A percentile compares a stretch with the other conserved stretches of the same genome.
Evolutionary conservation across 1,140 invertebrate genomes (phyloP).

Genomic region (Euglossa dilemma): DNA sequence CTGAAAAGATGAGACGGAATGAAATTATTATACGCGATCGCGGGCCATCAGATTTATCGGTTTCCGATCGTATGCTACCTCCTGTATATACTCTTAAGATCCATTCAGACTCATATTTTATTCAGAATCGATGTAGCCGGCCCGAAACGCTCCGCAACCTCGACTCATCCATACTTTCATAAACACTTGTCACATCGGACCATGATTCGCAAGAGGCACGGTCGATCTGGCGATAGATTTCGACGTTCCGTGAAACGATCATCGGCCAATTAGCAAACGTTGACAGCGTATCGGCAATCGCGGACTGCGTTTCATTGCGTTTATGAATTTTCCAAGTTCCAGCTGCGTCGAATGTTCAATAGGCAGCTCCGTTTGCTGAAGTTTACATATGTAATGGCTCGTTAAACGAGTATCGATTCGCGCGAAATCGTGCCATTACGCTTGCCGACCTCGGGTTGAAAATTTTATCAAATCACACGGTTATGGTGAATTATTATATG

Average conservation of each 20-base stretch:
- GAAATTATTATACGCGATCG: not conserved
- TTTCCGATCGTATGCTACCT: not conserved
- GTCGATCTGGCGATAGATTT: too few species aligned
- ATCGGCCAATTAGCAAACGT: not conserved
- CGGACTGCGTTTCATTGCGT: not conserved
- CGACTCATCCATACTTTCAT: slow-evolving; percentile 14
- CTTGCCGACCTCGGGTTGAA: too few species aligned
- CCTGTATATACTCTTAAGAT: not conserved
- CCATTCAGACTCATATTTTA: slow-evolving; percentile 26
- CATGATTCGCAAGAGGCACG: too few species aligned
- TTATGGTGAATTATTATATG: too few species aligned
- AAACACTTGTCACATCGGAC: not conserved
- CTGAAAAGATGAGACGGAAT: not conserved
- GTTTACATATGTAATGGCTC: too few species aligned
- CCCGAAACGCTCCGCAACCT: not conserved
- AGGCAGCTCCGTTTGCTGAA: not conserved
- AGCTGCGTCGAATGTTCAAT: not conserved
- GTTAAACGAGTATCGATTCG: too few species aligned
- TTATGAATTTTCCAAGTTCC: not conserved
- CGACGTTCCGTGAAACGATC: too few species aligned
- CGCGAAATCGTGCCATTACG: too few species aligned
- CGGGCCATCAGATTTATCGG: not conserved
- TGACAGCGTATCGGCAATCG: too few species aligned
- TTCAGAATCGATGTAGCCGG: not conserved
- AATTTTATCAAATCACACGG: too few species aligned